Conservation (phyloP, 2,797 vertebrate genomes). For the Sciurus carolinensis region DNA sequence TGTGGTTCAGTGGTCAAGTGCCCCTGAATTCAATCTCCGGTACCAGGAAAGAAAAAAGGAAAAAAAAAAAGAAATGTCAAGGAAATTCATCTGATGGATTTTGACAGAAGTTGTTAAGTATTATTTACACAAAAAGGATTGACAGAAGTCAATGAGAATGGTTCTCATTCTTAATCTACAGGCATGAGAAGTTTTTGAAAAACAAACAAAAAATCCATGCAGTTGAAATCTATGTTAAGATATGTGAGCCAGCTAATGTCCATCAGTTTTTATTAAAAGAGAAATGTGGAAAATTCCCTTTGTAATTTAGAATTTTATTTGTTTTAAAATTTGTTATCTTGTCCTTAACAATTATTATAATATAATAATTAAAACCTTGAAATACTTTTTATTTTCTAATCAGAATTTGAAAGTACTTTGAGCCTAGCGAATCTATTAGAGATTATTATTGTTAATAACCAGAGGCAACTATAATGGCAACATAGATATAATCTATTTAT, state of each 20-base stretch:
- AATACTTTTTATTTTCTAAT: conserved; percentile 62
- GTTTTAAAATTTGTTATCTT: conserved; percentile 61
- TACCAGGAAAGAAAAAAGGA: no score
- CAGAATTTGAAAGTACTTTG: conserved; percentile 65
- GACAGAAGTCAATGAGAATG: conserved; percentile 27
- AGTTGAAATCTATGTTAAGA: conserved; percentile 55
- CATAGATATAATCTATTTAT: conserved; percentile 37
- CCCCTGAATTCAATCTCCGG: no score
- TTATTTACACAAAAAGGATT: conserved; percentile 61
- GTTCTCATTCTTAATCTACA: conserved; percentile 61
- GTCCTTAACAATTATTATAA: no score
- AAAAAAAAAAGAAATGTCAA: neutral
- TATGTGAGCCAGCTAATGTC: neutral
- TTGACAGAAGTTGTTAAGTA: conserved; percentile 4
- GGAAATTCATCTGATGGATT: conserved; percentile 53
- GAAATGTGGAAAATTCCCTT: conserved; percentile 6
- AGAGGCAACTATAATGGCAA: neutral
- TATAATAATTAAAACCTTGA: neutral
- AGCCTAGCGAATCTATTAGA: neutral
- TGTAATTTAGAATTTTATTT: conserved; percentile 63
- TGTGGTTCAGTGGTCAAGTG: no score
- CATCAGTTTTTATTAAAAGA: conserved; percentile 28
- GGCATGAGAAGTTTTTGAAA: neutral
- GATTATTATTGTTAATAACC: conserved; percentile 42
- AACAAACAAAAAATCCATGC: neutral